Base-by-base conservation (phyloP, 1,140 invertebrate species). In the Nasonia giraulti region DNA sequence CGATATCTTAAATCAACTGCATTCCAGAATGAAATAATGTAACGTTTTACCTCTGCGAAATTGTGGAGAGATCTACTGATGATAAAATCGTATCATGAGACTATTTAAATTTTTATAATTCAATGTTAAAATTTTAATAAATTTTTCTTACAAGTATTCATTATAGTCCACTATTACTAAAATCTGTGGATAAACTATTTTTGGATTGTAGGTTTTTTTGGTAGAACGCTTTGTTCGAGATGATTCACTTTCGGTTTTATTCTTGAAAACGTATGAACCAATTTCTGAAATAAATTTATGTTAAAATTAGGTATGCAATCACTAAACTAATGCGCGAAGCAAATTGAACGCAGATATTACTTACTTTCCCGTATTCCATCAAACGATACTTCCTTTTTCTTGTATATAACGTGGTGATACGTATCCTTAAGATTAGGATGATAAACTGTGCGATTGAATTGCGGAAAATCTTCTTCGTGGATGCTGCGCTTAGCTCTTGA, bases 1-100 rank as follows among this genome's bases (percentile, higher is more conserved):
- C 90, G 83, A 66, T 87, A 91, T 73, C 89, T 85, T 55, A 91
- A 87, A 84, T 91, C 90, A 12, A 91, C 89, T 12, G 88, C 89
- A 85, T 89, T 86, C 89, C 89, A 91, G 55, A 88, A 90, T 20
- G 89, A 87, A 10, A 89, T 31, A 47, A 90, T 55, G 80, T 91
- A 91, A 71, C 81, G 55, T n/a, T 88, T 84, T 3, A 88, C 69
- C 71, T 87, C 79, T 27, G 73, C 69, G 14, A 88, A 44, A 77
- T 85, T 74, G 50, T 78, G 40, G 8, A 83, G 55, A 62, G 81
- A 44, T 66, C 81, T 83, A 20, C 4, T 10, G 10, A 62, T 23
- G 4, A 73, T 23, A 81, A 50, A 7, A 8, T 11, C 6, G n/a
- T 71, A 50, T 33, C 17, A 81, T 47, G n/a, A 73, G 11, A 33